phyloP scores from a whole-genome alignment of 1,140 invertebrate species.

The Adelges cooleyi region DNA sequence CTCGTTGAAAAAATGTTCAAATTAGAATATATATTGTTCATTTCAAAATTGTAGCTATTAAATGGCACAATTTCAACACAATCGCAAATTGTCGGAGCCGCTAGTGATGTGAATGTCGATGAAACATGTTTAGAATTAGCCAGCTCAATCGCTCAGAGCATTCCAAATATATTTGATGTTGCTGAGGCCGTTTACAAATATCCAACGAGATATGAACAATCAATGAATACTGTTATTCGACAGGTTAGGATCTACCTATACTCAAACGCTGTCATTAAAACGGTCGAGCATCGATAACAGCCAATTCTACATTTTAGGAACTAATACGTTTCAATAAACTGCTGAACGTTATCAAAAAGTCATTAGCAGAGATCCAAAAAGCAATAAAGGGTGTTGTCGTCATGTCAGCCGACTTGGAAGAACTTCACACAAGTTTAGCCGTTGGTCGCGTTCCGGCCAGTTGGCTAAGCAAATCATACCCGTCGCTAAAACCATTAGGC shows the following conservation, averaged over 20 bases:
- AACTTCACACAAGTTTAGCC: conserved; percentile 58
- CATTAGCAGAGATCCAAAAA: conserved; percentile 60
- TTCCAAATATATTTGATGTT: conserved; percentile 1
- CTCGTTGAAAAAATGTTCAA: too few relatives aligned
- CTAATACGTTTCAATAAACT: conserved; percentile 71
- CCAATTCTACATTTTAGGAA: conserved; percentile 50
- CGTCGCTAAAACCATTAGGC: conserved; percentile 80
- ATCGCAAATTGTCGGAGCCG: background rate
- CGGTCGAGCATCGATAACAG: too few relatives aligned
- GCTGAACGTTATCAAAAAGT: conserved; percentile 50
- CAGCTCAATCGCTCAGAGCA: background rate
- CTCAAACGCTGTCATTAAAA: too few relatives aligned
- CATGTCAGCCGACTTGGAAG: conserved; percentile 75
- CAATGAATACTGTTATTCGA: conserved; percentile 10
- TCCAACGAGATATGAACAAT: conserved; percentile 22
- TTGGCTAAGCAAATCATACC: conserved; percentile 83
- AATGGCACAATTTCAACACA: conserved; percentile 13
- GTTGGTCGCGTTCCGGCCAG: conserved; percentile 64
- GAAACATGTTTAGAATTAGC: background rate
- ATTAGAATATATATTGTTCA: too few relatives aligned
- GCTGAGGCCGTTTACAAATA: background rate
- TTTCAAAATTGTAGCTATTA: conserved; percentile 34
- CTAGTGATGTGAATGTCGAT: background rate
- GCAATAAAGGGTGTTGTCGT: conserved; percentile 79
- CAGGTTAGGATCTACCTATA: too few relatives aligned